Evolutionary conservation across 2,888 invertebrate species (phyloP).

Genomic region (Nomada goodeniana): DNA sequence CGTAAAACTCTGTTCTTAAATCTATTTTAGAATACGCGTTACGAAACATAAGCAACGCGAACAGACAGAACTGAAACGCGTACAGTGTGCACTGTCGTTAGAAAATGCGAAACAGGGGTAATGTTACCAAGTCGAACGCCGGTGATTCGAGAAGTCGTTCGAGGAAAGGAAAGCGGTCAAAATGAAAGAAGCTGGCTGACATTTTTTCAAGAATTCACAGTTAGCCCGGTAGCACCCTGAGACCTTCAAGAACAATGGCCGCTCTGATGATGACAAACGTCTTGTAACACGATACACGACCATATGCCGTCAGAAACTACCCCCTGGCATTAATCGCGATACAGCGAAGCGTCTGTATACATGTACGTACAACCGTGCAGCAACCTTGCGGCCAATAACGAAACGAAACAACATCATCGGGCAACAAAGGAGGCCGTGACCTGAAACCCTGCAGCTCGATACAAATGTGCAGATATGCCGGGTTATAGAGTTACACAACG

Average conservation of each 20-base stretch:
- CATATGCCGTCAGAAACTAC: slow-evolving; percentile 80
- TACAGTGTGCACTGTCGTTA: too few species aligned
- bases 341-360: slow-evolving; percentile 58
- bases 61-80: background rate
- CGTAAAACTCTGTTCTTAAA: too few species aligned
- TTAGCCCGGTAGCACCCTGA: slow-evolving; percentile 69
- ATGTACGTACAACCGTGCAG: slow-evolving; percentile 43
- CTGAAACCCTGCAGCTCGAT: slow-evolving; percentile 73
- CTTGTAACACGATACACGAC: slow-evolving; percentile 81
- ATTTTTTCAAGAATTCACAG: slow-evolving; percentile 69
- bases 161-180: slow-evolving; percentile 32
- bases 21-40: too few species aligned
- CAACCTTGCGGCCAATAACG: slow-evolving; percentile 79
- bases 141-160: slow-evolving; percentile 21
- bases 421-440: slow-evolving; percentile 76
- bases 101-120: too few species aligned
- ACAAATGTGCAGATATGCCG: slow-evolving; percentile 76
- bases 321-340: slow-evolving; percentile 72
- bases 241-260: slow-evolving; percentile 79
- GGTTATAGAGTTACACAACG: slow-evolving; percentile 75
- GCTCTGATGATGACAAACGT: slow-evolving; percentile 83
- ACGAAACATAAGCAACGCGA: too few species aligned
- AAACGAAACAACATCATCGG: slow-evolving; percentile 76
- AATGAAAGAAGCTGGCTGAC: slow-evolving; percentile 68
- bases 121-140: background rate